Evolutionary conservation across 2,888 invertebrate genomes (phyloP).

Genomic region (Lepetodrilus schrolli): DNA sequence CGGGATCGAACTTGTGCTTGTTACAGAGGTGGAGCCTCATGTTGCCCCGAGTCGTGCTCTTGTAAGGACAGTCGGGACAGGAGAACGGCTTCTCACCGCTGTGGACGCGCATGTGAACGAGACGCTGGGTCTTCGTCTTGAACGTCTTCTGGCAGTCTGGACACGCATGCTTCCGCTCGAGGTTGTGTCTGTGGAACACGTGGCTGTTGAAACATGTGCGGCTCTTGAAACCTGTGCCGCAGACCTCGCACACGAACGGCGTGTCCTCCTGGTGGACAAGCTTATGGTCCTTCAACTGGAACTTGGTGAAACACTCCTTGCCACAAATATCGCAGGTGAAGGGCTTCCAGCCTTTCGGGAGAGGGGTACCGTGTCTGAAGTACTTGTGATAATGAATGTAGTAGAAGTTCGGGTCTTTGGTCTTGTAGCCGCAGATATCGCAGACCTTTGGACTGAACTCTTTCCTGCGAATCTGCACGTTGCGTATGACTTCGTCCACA

Average conservation of each 20-base stretch:
- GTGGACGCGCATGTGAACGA: slow-evolving; percentile 63
- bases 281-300: slow-evolving; percentile 63
- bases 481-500: slow-evolving; percentile 43
- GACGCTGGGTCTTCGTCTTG: slow-evolving; percentile 64
- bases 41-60: slow-evolving; percentile 65
- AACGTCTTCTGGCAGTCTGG: slow-evolving; percentile 59
- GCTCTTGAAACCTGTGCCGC: slow-evolving; percentile 62
- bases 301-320: slow-evolving; percentile 66
- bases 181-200: slow-evolving; percentile 62
- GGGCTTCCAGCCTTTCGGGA: slow-evolving; percentile 64
- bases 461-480: slow-evolving; percentile 33
- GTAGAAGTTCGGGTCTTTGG: slow-evolving; percentile 58
- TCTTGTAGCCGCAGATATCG: slow-evolving; percentile 66
- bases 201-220: slow-evolving; percentile 64
- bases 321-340: slow-evolving; percentile 66
- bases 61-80: slow-evolving; percentile 62
- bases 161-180: slow-evolving; percentile 56
- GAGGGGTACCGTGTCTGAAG: slow-evolving; percentile 62
- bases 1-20: slow-evolving; percentile 50
- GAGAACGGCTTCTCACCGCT: slow-evolving; percentile 64
- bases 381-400: slow-evolving; percentile 69
- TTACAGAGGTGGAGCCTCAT: slow-evolving; percentile 62
- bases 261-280: slow-evolving; percentile 60
- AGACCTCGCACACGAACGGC: slow-evolving; percentile 64
- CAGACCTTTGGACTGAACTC: slow-evolving; percentile 47